Base-by-base conservation (phyloP, 2,113 vertebrate species). In the Stomatorhinus ivindoensis region DNA sequence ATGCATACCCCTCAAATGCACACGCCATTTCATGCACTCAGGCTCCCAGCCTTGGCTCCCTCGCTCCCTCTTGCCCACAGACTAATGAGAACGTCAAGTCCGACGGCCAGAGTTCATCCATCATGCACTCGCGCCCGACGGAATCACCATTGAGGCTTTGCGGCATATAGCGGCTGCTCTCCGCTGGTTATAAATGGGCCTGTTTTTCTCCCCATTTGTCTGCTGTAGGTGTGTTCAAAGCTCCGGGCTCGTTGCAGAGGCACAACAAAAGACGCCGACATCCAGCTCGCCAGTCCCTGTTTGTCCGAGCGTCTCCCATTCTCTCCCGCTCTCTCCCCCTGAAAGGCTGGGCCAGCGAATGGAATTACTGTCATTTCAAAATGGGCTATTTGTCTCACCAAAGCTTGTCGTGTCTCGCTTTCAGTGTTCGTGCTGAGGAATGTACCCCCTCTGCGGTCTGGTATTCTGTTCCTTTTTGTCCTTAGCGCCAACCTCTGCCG, bases 11-110 rank as follows among this genome's bases (percentile, higher is more conserved):
- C 85, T 53, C 27, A 31, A 10, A 87, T 15, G 50, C 50, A 35
- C 47, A 39, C 85, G 4, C 15, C 50, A 35, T 31, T 50, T 19
- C 85, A 42, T 27, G 47, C 85, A 39, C 27, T 35, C 13, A 27
- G 83, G 44, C 46, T 91, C 91, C 84, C 91, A 86, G 89, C 93
- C 95, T 95, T 94, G 92, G 92, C 91, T 89, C 55, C 91, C 85
- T 50, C 93, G 91, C 93, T 93, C 90, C 91, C 91, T 93, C 92
- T 92, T 91, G 93, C 94, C 94, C 94, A 93, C 92, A 92, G 94
- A 95, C 95, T 96, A 96, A 96, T 95, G 95, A 95, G 93, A 93
- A 94, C 93, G 95, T 95, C 94, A 94, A 93, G 95, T 93, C 92
- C 91, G 91, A 95, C 95, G 93, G 95, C 95, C 94, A 89, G 89